phyloP scores from a whole-genome alignment of 2,113 vertebrate species.

The Gymnobelideus leadbeateri region DNA sequence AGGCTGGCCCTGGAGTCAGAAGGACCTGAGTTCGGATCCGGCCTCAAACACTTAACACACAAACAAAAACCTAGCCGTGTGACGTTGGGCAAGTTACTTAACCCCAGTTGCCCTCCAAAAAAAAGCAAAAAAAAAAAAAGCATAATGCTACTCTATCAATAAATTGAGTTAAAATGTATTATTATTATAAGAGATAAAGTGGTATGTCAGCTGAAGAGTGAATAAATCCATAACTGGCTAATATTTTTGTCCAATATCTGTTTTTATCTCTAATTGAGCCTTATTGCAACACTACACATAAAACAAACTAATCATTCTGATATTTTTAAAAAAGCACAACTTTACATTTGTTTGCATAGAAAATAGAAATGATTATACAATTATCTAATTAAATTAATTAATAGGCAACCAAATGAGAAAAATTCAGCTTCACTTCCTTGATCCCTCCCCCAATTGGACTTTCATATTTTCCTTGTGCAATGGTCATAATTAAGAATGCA shows the following conservation, averaged over 20 bases:
- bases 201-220: background rate
- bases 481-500: conserved; percentile 12
- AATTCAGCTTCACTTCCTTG: background rate
- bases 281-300: background rate
- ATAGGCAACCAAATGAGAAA: conserved; percentile 31
- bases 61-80: too few relatives aligned
- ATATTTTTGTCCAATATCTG: background rate
- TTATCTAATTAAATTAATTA: background rate
- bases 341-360: conserved; percentile 25
- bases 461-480: conserved; percentile 48
- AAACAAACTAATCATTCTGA: background rate
- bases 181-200: background rate
- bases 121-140: too few relatives aligned
- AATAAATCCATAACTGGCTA: conserved; percentile 36
- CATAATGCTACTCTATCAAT: background rate
- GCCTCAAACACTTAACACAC: too few relatives aligned
- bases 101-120: too few relatives aligned
- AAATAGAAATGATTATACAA: conserved; percentile 15
- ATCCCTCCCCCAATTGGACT: background rate
- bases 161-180: background rate
- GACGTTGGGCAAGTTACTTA: too few relatives aligned
- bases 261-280: background rate
- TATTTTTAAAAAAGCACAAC: conserved; percentile 13
- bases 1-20: too few relatives aligned
- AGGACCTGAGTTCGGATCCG: too few relatives aligned